Percentiles rank a stretch among this genome's conserved stretches.
Evolutionary conservation across 2,888 invertebrate species (phyloP).

Genomic region (Diaprepes abbreviatus): DNA sequence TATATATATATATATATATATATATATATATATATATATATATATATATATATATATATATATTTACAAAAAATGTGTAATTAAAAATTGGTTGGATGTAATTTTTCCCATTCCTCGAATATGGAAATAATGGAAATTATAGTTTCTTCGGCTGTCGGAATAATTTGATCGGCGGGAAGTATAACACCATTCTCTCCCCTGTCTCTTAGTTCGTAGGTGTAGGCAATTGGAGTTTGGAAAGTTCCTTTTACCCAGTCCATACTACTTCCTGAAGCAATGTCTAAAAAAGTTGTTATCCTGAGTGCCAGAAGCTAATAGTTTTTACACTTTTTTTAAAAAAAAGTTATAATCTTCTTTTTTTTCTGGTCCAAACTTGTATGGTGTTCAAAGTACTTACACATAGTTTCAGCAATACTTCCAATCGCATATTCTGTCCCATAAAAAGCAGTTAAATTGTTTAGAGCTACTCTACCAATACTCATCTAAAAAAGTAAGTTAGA

Average conservation of each 20-base stretch:
- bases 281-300: slow-evolving; percentile 68
- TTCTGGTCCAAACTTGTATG: not conserved
- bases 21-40: too few species aligned
- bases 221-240: slow-evolving; percentile 76
- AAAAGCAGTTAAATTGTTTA: slow-evolving; percentile 56
- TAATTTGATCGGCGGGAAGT: slow-evolving; percentile 76
- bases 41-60: too few species aligned
- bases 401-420: slow-evolving; percentile 67
- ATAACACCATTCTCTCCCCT: slow-evolving; percentile 77
- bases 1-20: too few species aligned
- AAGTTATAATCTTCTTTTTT: not conserved
- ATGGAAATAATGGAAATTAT: slow-evolving; percentile 65
- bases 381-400: slow-evolving; percentile 64
- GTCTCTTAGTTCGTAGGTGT: slow-evolving; percentile 80
- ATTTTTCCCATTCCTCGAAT: slow-evolving; percentile 37
- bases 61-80: too few species aligned
- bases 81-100: slow-evolving; percentile 14
- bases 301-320: too few species aligned
- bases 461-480: slow-evolving; percentile 50
- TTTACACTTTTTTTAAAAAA: not conserved
- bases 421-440: slow-evolving; percentile 65
- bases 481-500: slow-evolving; percentile 48
- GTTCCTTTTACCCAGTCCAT: slow-evolving; percentile 83
- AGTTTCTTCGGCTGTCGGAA: slow-evolving; percentile 73
- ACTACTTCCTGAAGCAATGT: slow-evolving; percentile 76